Evolutionary conservation across 2,888 invertebrate species (phyloP).

Genomic region (Plusia festucae): DNA sequence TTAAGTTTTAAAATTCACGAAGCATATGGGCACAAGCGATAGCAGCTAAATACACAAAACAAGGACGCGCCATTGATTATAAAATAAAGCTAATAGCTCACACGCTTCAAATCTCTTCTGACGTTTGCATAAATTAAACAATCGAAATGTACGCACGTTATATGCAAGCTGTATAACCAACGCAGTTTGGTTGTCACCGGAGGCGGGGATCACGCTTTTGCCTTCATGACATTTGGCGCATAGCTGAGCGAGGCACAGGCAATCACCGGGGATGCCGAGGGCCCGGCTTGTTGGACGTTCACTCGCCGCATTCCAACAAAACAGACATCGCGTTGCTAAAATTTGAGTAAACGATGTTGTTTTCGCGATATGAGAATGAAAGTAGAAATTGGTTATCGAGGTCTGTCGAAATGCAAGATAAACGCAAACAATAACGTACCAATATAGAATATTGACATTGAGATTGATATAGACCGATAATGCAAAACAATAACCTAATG

Average conservation of each 20-base stretch:
- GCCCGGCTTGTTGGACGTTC: slow-evolving; percentile 76
- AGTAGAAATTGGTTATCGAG: slow-evolving; percentile 14
- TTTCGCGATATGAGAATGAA: slow-evolving; percentile 34
- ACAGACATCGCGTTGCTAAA: slow-evolving; percentile 73
- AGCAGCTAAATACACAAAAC: slow-evolving; percentile 60
- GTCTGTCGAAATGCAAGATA: slow-evolving; percentile 19
- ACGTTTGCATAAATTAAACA: slow-evolving; percentile 59
- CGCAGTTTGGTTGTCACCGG: slow-evolving; percentile 63
- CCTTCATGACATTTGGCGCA: slow-evolving; percentile 82
- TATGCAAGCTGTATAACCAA: slow-evolving; percentile 48
- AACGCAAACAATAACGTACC: slow-evolving; percentile 4
- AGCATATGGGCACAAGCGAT: slow-evolving; percentile 41
- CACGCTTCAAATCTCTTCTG: slow-evolving; percentile 70
- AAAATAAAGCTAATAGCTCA: slow-evolving; percentile 67
- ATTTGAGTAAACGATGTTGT: slow-evolving; percentile 55
- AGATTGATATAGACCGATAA: no score
- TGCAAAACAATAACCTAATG: slow-evolving; percentile 43
- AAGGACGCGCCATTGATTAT: slow-evolving; percentile 64
- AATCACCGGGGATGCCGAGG: slow-evolving; percentile 72
- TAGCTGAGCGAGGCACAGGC: slow-evolving; percentile 67
- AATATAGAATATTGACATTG: slow-evolving; percentile 7
- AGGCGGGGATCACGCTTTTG: slow-evolving; percentile 75
- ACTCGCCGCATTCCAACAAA: slow-evolving; percentile 81
- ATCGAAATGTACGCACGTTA: slow-evolving; percentile 45
- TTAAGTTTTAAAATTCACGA: slow-evolving; percentile 24